These are phyloP conservation scores for Drosophila borborema DNA, from an alignment of 2,888 invertebrate species.

Conservation along the genomic window DNA sequence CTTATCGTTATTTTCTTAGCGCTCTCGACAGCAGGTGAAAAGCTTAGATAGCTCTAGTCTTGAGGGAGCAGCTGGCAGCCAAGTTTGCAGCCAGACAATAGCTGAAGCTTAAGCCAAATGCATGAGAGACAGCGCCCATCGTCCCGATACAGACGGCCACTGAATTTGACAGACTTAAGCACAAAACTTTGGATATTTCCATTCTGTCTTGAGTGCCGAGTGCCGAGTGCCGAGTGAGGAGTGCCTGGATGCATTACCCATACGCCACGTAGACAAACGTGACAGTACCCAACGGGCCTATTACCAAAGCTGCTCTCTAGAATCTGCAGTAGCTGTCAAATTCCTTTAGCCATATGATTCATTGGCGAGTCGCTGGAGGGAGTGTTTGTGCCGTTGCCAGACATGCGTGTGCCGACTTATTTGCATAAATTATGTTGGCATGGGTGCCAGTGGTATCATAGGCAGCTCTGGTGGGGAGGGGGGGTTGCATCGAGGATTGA, in stretches of 20 bases:
- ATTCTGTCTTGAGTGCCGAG: constrained; percentile 7
- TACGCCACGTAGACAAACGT: constrained; percentile 53
- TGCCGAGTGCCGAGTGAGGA: constrained; percentile 4
- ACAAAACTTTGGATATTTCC: constrained; percentile 55
- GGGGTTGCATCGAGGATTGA: background rate
- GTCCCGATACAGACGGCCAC: constrained; percentile 24
- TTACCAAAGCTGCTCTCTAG: constrained; percentile 47
- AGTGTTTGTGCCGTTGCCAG: constrained; percentile 27
- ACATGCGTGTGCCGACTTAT: constrained; percentile 60
- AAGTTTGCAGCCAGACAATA: constrained; percentile 37
- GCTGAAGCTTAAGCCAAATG: constrained; percentile 38
- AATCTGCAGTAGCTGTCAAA: constrained; percentile 57
- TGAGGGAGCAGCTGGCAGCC: constrained; percentile 10
- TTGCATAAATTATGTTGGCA: constrained; percentile 67
- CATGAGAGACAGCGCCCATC: constrained; percentile 20
- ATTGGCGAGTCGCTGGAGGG: constrained; percentile 47
- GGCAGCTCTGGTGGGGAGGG: constrained; percentile 2
- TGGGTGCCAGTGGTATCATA: constrained; percentile 6
- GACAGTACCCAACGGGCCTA: constrained; percentile 63
- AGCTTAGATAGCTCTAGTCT: background rate
- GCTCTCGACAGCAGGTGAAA: constrained; percentile 45
- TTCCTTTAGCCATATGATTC: constrained; percentile 70
- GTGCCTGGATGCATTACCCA: constrained; percentile 65
- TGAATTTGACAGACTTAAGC: constrained; percentile 61
- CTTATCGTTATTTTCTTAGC: constrained; percentile 1